These are phyloP conservation scores for Melanostoma scalare DNA, from an alignment of 2,888 invertebrate genomes.

Conservation along the genomic window DNA sequence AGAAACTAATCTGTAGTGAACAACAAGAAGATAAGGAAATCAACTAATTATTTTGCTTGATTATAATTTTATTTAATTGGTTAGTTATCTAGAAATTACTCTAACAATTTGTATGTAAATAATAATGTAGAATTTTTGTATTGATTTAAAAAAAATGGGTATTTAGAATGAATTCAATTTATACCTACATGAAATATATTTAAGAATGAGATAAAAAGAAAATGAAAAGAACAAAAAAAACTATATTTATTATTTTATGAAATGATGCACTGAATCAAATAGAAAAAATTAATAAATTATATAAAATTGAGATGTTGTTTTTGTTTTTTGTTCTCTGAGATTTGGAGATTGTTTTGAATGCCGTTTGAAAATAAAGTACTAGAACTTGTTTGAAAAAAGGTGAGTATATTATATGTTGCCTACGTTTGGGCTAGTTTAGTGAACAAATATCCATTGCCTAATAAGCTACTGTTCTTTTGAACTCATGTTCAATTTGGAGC, in stretches of 20 bases:
- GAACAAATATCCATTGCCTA: too few relatives aligned
- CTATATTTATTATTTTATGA: conserved; percentile 77
- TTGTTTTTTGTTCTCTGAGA: too few relatives aligned
- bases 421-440: background rate
- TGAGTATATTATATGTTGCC: background rate
- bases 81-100: conserved; percentile 52
- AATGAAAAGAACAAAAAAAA: conserved; percentile 67
- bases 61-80: conserved; percentile 39
- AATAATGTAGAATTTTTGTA: conserved; percentile 72
- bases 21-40: conserved; percentile 14
- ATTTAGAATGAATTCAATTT: conserved; percentile 73
- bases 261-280: conserved; percentile 82
- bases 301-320: conserved; percentile 69
- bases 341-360: too few relatives aligned
- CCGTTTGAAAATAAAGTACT: too few relatives aligned
- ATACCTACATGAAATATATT: conserved; percentile 69
- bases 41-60: conserved; percentile 51
- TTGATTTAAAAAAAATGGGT: conserved; percentile 71
- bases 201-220: conserved; percentile 58
- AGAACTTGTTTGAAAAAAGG: background rate
- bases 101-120: conserved; percentile 60
- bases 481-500: too few relatives aligned
- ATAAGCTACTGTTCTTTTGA: too few relatives aligned
- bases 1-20: conserved; percentile 16
- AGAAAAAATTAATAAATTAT: conserved; percentile 79